Base-by-base conservation (phyloP, 1,140 invertebrate genomes). In the Lasaia peninsularis region DNA sequence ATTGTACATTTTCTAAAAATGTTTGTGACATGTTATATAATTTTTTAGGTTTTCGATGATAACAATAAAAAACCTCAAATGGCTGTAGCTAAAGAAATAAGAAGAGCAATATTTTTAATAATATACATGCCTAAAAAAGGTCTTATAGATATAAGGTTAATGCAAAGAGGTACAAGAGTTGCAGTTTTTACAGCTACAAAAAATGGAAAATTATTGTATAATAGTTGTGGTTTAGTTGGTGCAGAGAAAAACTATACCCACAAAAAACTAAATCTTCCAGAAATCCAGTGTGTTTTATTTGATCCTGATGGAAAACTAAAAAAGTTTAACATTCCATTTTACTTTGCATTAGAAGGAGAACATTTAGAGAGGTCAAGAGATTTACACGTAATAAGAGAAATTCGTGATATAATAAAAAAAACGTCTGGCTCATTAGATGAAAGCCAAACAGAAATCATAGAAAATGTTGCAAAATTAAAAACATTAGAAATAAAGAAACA, bases 131-230 rank as follows among this genome's bases (percentile, higher is more conserved):
- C 82, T 2, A 87, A 83, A 57, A 87, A 89, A 64, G 83, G 83
- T 12, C 61, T 88, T 1, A 82, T 87, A 58, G 86, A 84, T 55
- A 85, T 86, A 48, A 70, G 83, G 49, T 55, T 88, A 55, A 88
- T 86, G 82, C 91, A 96, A 53, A 95, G 96, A 78, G 97, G 97
- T 1, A 94, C 93, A 10, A 93, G 96, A 86, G 94, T 99, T 10
- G 95, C 96, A 31, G 96, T 96, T 0, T 98, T 98, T 87, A 95
- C 94, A 63, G 96, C 97, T 1, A 94, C 93, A 24, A 97, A 97
- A 89, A 92, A 93, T 82, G 95, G 95, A 11, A 93, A 93, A 70
- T 87, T 97, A 18, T 62, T 96, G 0, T 96, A 96, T 73, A 93
- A 94, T 24, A 94, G 93, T 65, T 94, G 96, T 78, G 94, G 94